Evolutionary conservation across 2,797 vertebrate genomes (phyloP).

Genomic region (Hydrophis major): DNA sequence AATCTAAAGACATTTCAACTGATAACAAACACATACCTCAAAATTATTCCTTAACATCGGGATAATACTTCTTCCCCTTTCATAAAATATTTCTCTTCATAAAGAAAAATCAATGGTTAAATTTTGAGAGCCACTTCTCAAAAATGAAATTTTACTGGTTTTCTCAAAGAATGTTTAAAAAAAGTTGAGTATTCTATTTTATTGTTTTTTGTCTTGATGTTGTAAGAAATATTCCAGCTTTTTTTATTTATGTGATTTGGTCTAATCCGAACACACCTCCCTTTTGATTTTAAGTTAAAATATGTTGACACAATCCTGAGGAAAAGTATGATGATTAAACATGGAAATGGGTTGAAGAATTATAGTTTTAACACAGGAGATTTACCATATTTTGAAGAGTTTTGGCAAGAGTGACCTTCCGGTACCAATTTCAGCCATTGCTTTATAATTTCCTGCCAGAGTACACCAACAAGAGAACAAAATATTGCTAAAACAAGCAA

Average conservation of each 20-base stretch:
- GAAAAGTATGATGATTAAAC: not conserved
- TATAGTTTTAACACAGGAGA: not conserved
- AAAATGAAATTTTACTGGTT: not conserved
- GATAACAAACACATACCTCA: not conserved
- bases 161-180: not conserved
- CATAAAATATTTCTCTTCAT: not conserved
- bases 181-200: not conserved
- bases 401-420: not conserved
- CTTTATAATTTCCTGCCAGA: not conserved
- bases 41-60: not conserved
- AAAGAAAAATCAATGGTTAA: not conserved
- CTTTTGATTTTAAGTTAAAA: not conserved
- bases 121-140: not conserved
- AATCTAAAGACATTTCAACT: not conserved
- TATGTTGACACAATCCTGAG: not conserved
- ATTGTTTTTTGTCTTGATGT: too few relatives aligned
- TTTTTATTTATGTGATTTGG: not conserved
- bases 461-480: not conserved
- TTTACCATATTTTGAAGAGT: not conserved
- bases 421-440: not conserved
- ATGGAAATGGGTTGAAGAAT: not conserved
- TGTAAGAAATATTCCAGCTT: not conserved
- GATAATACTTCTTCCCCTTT: not conserved
- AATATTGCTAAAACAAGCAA: not conserved
- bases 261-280: not conserved